phyloP scores from a whole-genome alignment of 2,888 invertebrate genomes.

The Sesia bembeciformis region DNA sequence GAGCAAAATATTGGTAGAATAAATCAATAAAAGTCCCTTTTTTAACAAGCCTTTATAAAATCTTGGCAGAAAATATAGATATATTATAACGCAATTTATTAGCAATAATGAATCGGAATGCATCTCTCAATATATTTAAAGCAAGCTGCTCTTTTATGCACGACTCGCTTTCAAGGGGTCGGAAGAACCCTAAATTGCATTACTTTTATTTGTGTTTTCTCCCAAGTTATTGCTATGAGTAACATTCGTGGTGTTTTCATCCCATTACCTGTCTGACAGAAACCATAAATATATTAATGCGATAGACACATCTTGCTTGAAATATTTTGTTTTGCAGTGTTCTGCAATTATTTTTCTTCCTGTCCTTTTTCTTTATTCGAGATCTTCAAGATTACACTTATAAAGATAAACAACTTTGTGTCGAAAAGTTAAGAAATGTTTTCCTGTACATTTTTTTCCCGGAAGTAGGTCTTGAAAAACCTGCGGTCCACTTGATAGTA shows the following conservation, averaged over 20 bases:
- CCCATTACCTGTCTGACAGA: slow-evolving; percentile 68
- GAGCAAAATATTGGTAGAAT: too few species aligned
- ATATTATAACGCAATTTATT: slow-evolving; percentile 23
- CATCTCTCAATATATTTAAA: slow-evolving; percentile 15
- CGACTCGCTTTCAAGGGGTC: slow-evolving; percentile 24
- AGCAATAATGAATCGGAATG: slow-evolving; percentile 29
- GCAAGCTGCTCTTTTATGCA: slow-evolving; percentile 44
- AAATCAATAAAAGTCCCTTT: too few species aligned
- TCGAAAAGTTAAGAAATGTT: too few species aligned
- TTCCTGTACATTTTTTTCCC: too few species aligned
- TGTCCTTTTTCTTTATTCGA: neutral
- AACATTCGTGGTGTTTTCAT: slow-evolving; percentile 64
- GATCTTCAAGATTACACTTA: too few species aligned
- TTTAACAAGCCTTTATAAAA: too few species aligned
- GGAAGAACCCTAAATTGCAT: slow-evolving; percentile 36
- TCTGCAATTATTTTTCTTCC: neutral
- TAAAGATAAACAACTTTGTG: too few species aligned
- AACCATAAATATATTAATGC: slow-evolving; percentile 65
- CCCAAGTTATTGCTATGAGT: slow-evolving; percentile 41
- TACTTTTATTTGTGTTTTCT: slow-evolving; percentile 53
- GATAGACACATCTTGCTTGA: slow-evolving; percentile 41
- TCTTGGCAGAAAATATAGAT: neutral
- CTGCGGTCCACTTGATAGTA: too few species aligned
- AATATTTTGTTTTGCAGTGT: slow-evolving; percentile 14
- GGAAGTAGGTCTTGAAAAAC: too few species aligned